A percentile compares a stretch with the other conserved stretches of the same genome.
These are phyloP conservation scores for Onchidella celtica DNA, from an alignment of 2,888 invertebrate species.

Conservation along the genomic window DNA sequence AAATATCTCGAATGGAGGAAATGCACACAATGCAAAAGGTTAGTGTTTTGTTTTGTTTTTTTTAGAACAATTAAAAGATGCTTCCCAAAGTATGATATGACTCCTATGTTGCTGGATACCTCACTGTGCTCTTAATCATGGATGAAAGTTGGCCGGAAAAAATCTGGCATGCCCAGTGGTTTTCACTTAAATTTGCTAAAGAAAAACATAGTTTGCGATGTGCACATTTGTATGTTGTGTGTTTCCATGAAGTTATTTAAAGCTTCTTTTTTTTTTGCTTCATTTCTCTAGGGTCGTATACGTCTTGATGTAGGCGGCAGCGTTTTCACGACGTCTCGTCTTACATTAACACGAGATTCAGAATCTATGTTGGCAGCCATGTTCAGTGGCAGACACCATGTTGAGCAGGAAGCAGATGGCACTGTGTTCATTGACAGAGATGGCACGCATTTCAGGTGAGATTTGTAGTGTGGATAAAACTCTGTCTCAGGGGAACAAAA, in stretches of 20 bases:
- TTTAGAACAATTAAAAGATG: too few species aligned
- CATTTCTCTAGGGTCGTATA: constrained; percentile 66
- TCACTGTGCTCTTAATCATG: too few species aligned
- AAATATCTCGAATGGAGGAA: constrained; percentile 74
- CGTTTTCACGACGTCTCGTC: constrained; percentile 71
- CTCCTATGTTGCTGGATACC: too few species aligned
- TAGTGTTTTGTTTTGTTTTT: constrained; percentile 13
- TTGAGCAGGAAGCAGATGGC: constrained; percentile 70
- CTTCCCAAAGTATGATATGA: too few species aligned
- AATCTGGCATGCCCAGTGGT: too few species aligned
- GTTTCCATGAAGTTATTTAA: too few species aligned
- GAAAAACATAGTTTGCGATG: too few species aligned
- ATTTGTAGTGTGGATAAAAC: too few species aligned
- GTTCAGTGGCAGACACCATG: constrained; percentile 74
- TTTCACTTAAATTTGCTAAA: too few species aligned
- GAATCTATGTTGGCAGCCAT: constrained; percentile 77
- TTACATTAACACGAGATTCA: constrained; percentile 72
- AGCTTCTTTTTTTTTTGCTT: not conserved
- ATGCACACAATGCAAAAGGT: constrained; percentile 74
- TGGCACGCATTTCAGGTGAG: constrained; percentile 73
- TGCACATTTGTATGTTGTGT: too few species aligned
- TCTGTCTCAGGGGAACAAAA: too few species aligned
- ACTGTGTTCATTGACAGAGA: constrained; percentile 75
- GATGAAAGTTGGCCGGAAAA: too few species aligned
- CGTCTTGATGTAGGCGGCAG: constrained; percentile 75